phyloP scores from a whole-genome alignment of 2,888 invertebrate species.

The Phalera bucephala region DNA sequence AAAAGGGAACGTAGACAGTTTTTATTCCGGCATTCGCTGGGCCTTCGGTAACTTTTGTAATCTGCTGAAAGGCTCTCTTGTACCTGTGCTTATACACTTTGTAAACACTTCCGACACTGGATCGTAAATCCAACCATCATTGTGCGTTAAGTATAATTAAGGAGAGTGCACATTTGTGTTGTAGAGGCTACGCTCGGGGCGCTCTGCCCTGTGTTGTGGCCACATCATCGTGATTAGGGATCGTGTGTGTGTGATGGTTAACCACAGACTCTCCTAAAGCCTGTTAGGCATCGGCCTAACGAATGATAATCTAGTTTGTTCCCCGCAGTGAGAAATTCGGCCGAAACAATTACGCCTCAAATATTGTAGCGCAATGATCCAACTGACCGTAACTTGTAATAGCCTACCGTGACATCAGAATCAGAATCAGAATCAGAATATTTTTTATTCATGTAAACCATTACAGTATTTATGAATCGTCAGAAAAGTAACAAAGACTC shows the following conservation, averaged over 20 bases:
- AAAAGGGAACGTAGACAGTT: constrained; percentile 31
- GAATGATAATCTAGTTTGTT: constrained; percentile 8
- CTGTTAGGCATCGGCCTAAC: constrained; percentile 15
- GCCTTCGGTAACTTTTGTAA: constrained; percentile 36
- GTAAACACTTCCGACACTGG: constrained; percentile 25
- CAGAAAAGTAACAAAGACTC: too few relatives aligned
- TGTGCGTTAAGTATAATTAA: constrained; percentile 56
- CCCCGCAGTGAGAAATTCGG: constrained; percentile 3
- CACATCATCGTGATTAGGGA: constrained; percentile 43
- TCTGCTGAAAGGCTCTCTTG: constrained; percentile 33
- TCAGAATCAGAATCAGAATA: too few relatives aligned
- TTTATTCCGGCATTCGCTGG: constrained; percentile 24
- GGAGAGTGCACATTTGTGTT: constrained; percentile 53
- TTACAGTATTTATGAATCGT: too few relatives aligned
- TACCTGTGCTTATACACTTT: constrained; percentile 28
- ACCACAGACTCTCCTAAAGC: constrained; percentile 16
- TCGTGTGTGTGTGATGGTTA: constrained; percentile 21
- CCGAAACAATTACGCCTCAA: constrained; percentile 9
- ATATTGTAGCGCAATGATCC: constrained; percentile 6
- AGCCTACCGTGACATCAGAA: not conserved
- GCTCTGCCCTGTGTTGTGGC: not conserved
- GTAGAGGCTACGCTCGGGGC: constrained; percentile 17
- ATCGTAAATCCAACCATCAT: constrained; percentile 36
- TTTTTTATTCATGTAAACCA: too few relatives aligned
- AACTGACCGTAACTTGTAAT: not conserved